phyloP scores from a whole-genome alignment of 2,888 invertebrate species.

The Brachyptera risi region DNA sequence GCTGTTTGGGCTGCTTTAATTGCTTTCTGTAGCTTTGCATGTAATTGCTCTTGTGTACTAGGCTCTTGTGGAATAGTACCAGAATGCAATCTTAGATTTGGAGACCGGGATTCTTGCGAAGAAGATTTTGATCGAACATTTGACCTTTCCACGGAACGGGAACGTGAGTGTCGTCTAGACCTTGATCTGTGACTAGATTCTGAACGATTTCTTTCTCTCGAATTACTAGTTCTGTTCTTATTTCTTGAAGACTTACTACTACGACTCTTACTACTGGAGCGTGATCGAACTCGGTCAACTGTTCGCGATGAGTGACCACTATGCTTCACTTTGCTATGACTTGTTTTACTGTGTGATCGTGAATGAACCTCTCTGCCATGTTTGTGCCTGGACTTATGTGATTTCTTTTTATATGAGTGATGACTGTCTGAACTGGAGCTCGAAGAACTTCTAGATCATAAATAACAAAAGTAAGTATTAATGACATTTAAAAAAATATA shows the following conservation, averaged over 20 bases:
- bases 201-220: slow-evolving; percentile 3
- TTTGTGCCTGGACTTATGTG: slow-evolving; percentile 26
- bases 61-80: slow-evolving; percentile 15
- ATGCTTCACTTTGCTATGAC: slow-evolving; percentile 23
- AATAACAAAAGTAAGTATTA: slow-evolving; percentile 3
- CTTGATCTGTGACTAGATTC: slow-evolving; percentile 14
- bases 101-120: slow-evolving; percentile 16
- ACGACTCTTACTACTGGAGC: slow-evolving; percentile 23
- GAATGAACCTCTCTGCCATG: slow-evolving; percentile 24
- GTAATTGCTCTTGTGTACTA: slow-evolving; percentile 28
- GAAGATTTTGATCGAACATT: slow-evolving; percentile 19
- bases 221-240: background rate
- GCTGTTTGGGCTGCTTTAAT: slow-evolving; percentile 33
- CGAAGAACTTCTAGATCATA: slow-evolving; percentile 30
- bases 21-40: slow-evolving; percentile 29
- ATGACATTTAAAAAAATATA: too few relatives aligned
- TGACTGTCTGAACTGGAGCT: slow-evolving; percentile 26
- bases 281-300: slow-evolving; percentile 17
- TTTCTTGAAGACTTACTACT: slow-evolving; percentile 21
- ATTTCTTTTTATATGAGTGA: slow-evolving; percentile 29
- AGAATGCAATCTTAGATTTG: background rate
- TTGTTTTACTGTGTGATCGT: slow-evolving; percentile 29
- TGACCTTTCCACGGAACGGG: slow-evolving; percentile 21
- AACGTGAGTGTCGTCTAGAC: background rate
- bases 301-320: background rate